A percentile compares a stretch with the other conserved stretches of the same genome.
Evolutionary conservation across 2,888 invertebrate genomes (phyloP).

Genomic region (Stegana nigrithorax): DNA sequence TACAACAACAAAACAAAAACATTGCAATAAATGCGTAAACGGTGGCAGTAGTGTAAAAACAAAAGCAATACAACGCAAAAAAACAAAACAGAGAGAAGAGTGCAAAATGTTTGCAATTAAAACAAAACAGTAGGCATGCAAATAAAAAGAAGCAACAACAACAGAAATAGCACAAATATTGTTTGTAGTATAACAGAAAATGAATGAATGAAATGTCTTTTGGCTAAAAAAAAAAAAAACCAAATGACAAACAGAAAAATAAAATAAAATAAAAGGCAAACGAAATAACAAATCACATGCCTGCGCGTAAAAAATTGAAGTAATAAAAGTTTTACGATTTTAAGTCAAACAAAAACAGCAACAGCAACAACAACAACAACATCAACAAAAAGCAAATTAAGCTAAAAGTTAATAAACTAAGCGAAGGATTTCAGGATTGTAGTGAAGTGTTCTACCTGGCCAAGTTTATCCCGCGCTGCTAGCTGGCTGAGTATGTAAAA

Average conservation of each 20-base stretch:
- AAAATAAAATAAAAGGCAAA: background rate
- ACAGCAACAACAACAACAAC: constrained; percentile 15
- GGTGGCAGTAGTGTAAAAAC: background rate
- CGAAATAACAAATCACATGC: background rate
- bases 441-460: background rate
- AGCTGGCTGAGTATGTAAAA: background rate
- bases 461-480: background rate
- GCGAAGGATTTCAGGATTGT: too few species aligned
- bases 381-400: constrained; percentile 8
- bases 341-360: background rate
- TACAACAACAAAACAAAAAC: background rate
- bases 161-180: background rate
- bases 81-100: background rate
- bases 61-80: constrained; percentile 6
- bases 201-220: too few species aligned
- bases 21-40: background rate
- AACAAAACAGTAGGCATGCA: constrained; percentile 1
- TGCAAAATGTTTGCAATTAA: constrained; percentile 34
- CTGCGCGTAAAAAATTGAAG: background rate
- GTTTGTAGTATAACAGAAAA: too few species aligned
- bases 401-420: constrained; percentile 6
- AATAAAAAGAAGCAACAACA: background rate
- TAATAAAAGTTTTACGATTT: background rate
- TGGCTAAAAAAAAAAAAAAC: too few species aligned
- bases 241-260: constrained; percentile 25